phyloP scores from a whole-genome alignment of 2,113 vertebrate species.

The Pterocles burchelli region DNA sequence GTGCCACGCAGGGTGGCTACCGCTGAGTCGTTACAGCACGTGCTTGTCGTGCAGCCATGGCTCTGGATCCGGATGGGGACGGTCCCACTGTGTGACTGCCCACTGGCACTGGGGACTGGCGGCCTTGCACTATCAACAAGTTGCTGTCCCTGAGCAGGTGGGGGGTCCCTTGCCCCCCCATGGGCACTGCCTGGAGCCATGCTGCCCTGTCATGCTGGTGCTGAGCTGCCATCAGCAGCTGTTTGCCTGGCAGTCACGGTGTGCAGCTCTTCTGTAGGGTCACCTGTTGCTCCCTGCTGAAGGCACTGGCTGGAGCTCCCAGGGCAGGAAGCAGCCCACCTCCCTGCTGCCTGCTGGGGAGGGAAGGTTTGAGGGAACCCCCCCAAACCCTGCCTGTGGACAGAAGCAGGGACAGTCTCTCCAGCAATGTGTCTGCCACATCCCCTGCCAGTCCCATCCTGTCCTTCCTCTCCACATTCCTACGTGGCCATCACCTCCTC shows the following conservation, averaged over 20 bases:
- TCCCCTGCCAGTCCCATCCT: neutral
- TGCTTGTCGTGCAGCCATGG: neutral
- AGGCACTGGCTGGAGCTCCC: neutral
- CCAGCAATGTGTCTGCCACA: neutral
- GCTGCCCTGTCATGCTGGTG: too few relatives aligned
- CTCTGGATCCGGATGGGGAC: neutral
- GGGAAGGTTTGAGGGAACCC: neutral
- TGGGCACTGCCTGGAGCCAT: neutral
- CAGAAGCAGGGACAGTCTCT: neutral
- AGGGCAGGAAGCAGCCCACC: neutral
- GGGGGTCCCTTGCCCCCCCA: neutral
- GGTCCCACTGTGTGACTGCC: neutral
- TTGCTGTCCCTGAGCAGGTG: neutral
- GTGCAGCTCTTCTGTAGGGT: neutral
- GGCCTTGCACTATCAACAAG: neutral
- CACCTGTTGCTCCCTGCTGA: neutral
- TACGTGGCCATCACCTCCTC: neutral
- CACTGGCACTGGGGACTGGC: neutral
- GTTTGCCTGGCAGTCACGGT: neutral
- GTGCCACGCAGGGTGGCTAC: neutral
- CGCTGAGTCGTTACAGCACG: neutral
- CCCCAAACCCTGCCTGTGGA: neutral
- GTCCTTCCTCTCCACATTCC: neutral
- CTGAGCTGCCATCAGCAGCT: neutral
- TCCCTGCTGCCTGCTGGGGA: neutral